A percentile compares a stretch with the other conserved stretches of the same genome.
Evolutionary conservation across 1,140 invertebrate genomes (phyloP).

Genomic region (Danaus plexippus): DNA sequence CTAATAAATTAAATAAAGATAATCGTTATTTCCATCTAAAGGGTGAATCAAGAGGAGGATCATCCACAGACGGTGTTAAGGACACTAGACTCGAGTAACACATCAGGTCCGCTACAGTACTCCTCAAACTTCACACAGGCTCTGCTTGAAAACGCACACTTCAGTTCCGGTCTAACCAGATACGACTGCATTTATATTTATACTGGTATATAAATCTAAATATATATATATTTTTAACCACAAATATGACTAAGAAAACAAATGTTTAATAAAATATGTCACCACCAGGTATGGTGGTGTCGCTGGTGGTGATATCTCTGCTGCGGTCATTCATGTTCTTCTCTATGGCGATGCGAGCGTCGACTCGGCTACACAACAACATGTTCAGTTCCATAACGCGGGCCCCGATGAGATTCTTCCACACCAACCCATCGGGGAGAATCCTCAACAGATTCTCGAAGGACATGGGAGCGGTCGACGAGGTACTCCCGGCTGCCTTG

Average conservation of each 20-base stretch:
- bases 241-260: no score
- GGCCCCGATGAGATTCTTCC: conserved; percentile 87
- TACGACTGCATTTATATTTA: conserved; percentile 66
- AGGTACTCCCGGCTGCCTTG: conserved; percentile 82
- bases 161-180: conserved; percentile 34
- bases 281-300: conserved; percentile 71
- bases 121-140: conserved; percentile 23
- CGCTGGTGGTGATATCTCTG: conserved; percentile 74
- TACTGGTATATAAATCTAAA: conserved; percentile 35
- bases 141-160: conserved; percentile 37
- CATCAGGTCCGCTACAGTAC: conserved; percentile 10
- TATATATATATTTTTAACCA: neutral
- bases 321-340: conserved; percentile 78
- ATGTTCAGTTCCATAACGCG: conserved; percentile 85
- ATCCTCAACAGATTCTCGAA: conserved; percentile 88
- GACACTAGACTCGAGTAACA: conserved; percentile 16
- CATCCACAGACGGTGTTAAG: conserved; percentile 23
- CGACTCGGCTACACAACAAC: conserved; percentile 80
- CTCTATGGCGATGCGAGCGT: conserved; percentile 78
- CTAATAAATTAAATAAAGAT: no score
- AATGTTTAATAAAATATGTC: no score
- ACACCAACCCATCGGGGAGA: conserved; percentile 82
- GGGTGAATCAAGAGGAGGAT: conserved; percentile 55
- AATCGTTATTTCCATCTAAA: conserved; percentile 16
- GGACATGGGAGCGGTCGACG: conserved; percentile 90